phyloP scores from a whole-genome alignment of 1,140 invertebrate genomes.

The Ceratosolen solmsi region DNA sequence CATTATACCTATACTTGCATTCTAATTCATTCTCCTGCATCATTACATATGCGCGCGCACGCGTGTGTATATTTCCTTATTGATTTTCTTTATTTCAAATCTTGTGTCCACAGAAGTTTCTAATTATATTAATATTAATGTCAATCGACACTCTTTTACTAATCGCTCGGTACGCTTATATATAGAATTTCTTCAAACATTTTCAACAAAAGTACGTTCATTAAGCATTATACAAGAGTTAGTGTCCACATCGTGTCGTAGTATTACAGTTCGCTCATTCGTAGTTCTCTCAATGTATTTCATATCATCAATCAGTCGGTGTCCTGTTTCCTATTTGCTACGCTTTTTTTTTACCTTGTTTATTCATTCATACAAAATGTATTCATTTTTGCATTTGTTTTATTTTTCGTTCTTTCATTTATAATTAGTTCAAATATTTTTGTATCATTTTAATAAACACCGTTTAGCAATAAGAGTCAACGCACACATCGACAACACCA shows the following conservation, averaged over 20 bases:
- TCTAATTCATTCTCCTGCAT: constrained; percentile 33
- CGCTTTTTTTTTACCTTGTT: constrained; percentile 45
- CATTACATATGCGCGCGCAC: constrained; percentile 4
- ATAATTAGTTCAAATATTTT: constrained; percentile 54
- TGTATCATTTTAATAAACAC: constrained; percentile 65
- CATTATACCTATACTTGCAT: constrained; percentile 35
- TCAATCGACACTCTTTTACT: constrained; percentile 68
- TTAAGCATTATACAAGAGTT: constrained; percentile 70
- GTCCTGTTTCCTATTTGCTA: constrained; percentile 47
- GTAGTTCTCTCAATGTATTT: constrained; percentile 7
- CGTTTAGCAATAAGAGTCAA: constrained; percentile 58
- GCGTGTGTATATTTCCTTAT: constrained; percentile 15
- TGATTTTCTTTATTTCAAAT: constrained; percentile 37
- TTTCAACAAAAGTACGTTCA: constrained; percentile 69
- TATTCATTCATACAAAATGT: constrained; percentile 55
- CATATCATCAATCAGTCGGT: constrained; percentile 36
- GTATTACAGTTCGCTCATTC: constrained; percentile 52
- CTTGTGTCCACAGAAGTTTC: constrained; percentile 65
- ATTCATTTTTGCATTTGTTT: constrained; percentile 51
- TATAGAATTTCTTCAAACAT: constrained; percentile 69
- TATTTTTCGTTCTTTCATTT: constrained; percentile 54
- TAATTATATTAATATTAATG: constrained; percentile 59
- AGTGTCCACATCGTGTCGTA: constrained; percentile 61
- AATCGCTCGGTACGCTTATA: constrained; percentile 59
- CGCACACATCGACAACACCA: constrained; percentile 50